A percentile compares a stretch with the other conserved stretches of the same genome.
Conservation (phyloP, 1,140 invertebrate genomes). For the Orussus abietinus region DNA sequence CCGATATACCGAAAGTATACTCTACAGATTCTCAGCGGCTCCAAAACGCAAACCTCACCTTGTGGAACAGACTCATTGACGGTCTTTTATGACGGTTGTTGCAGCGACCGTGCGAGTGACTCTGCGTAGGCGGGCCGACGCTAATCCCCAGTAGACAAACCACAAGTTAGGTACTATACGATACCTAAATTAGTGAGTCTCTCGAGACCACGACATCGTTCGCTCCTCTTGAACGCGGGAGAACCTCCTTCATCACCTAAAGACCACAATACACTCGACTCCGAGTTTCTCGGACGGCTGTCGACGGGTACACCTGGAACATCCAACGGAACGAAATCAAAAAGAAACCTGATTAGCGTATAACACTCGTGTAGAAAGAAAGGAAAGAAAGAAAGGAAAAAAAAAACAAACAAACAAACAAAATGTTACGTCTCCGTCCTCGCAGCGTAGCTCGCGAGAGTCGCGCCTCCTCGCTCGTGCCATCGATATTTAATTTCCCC, state of each 20-base stretch:
- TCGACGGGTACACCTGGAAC: too few relatives aligned
- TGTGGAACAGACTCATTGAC: slow-evolving; percentile 36
- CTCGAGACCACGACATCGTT: slow-evolving; percentile 3
- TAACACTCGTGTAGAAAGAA: too few relatives aligned
- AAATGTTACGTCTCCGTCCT: too few relatives aligned
- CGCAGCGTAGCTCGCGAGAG: too few relatives aligned
- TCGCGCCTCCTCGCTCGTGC: too few relatives aligned
- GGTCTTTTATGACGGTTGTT: slow-evolving; percentile 52
- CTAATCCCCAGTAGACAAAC: slow-evolving; percentile 50
- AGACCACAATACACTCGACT: slow-evolving; percentile 7
- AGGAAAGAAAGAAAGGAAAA: too few relatives aligned
- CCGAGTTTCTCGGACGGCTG: slow-evolving; percentile 5
- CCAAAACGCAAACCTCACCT: slow-evolving; percentile 24
- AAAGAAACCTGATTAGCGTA: too few relatives aligned
- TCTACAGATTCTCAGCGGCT: slow-evolving; percentile 33
- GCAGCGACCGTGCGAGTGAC: slow-evolving; percentile 54
- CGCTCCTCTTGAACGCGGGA: too few relatives aligned
- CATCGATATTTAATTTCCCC: too few relatives aligned
- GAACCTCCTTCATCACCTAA: too few relatives aligned
- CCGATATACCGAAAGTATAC: slow-evolving; percentile 34
- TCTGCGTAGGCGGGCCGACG: slow-evolving; percentile 52
- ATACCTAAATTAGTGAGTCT: slow-evolving; percentile 28
- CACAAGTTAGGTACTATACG: slow-evolving; percentile 44
- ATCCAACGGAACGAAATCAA: too few relatives aligned
- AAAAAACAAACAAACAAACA: too few relatives aligned